Evolutionary conservation across 1,140 invertebrate genomes (phyloP), one percentile per base, ranked within the genome.

Genomic region (Vollenhovia emeryi): DNA sequence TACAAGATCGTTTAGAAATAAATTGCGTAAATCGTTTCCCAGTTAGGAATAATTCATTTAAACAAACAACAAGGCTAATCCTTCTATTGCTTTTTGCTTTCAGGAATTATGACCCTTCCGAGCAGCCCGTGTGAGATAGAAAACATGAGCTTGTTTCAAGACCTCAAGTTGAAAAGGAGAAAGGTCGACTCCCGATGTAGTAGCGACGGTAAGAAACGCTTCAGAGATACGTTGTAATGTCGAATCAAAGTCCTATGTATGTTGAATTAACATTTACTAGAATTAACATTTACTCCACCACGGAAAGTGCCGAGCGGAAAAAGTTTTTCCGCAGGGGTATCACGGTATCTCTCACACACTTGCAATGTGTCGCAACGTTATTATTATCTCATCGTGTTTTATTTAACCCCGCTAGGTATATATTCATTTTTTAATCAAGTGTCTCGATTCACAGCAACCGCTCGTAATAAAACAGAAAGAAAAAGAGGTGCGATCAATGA

Each of bases 141-240:
- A 97, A 98, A 98, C 96, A 99, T 99, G 98, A 99, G 98, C 97
- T 97, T 99, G 96, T 99, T 99, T 96, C 98, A 99, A 97, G 98
- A 99, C 96, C 97, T 99, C 96, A 99, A 99, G 96, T 96, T 99
- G 95, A 99, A 99, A 97, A 97, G 98, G 96, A 97, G 98, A 96
- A 99, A 99, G 97, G 98, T 99, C 95, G 98, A 99, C 96, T 98
- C 98, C 95, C 96, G 98, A 96, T 98, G 98, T 96, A 98, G 98
- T 95, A 98, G 98, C 95, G 98, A 98, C 97, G 98, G 98, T 97
- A 95, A 97, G 96, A 92, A 36, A 86, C 68, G 30, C 27, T 40
- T 11, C 33, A 5, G 11, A 76, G 18, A 57, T 30, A 68, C 7
- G 11, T 52, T 15, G 18, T 15, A 85, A 21, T 40, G 30, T 27